A percentile compares a stretch with the other conserved stretches of the same genome.
Conservation (phyloP, 2,113 vertebrate genomes). For the Otis tarda region DNA sequence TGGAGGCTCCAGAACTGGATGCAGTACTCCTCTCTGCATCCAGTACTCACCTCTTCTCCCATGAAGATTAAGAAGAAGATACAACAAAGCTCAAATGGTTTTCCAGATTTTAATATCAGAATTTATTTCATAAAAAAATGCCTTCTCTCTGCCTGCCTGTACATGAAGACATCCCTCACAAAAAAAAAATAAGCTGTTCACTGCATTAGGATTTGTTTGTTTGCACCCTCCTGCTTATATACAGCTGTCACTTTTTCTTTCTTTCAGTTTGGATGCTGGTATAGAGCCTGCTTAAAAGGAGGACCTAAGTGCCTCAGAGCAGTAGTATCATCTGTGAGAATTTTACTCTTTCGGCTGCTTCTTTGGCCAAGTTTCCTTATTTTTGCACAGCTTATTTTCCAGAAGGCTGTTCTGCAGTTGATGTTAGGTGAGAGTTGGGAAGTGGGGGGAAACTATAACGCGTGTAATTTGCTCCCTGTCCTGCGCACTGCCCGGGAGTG, state of each 20-base stretch:
- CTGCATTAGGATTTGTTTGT: not conserved
- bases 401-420: not conserved
- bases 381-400: not conserved
- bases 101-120: not conserved
- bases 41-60: too few species aligned
- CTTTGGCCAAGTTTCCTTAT: not conserved
- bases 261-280: not conserved
- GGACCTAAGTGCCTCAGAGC: not conserved
- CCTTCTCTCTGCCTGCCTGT: not conserved
- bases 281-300: not conserved
- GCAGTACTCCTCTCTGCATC: too few species aligned
- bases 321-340: not conserved
- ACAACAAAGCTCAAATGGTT: not conserved
- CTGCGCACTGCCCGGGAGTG: accelerated
- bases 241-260: not conserved
- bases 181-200: not conserved
- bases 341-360: not conserved
- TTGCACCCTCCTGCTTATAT: not conserved
- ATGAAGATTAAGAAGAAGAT: not conserved
- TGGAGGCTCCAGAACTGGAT: too few species aligned
- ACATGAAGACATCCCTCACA: not conserved
- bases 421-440: not conserved
- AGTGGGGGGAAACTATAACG: not conserved
- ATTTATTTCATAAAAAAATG: not conserved
- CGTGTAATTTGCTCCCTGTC: not conserved